Conservation (phyloP, 2,888 invertebrate species). For the Prostheceraeus crozeri region DNA sequence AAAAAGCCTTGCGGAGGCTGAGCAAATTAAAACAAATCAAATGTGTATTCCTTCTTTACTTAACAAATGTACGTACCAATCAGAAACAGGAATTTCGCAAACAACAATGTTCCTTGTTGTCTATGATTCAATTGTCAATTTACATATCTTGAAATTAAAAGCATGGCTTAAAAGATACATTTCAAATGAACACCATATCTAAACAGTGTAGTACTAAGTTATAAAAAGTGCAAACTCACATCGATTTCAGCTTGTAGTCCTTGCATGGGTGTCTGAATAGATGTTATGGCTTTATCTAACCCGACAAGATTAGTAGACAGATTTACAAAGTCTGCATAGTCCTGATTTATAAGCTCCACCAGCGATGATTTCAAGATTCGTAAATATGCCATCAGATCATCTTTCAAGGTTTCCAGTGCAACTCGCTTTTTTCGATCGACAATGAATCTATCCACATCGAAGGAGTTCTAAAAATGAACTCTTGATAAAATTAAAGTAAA, state of each 20-base stretch:
- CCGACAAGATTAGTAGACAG: conserved; percentile 87
- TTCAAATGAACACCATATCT: too few species aligned
- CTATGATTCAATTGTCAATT: too few species aligned
- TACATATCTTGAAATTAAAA: too few species aligned
- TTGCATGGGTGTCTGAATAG: conserved; percentile 71
- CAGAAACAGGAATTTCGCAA: too few species aligned
- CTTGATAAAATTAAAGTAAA: neutral
- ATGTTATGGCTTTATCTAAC: conserved; percentile 74
- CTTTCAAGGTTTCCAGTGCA: conserved; percentile 73
- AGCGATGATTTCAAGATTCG: conserved; percentile 83
- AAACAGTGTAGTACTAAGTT: too few species aligned
- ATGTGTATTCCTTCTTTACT: too few species aligned
- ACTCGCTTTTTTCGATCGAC: conserved; percentile 66
- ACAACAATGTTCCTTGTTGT: too few species aligned
- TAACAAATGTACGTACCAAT: too few species aligned
- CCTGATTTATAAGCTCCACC: conserved; percentile 93
- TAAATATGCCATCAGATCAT: conserved; percentile 79
- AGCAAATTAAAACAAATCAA: too few species aligned
- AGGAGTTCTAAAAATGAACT: conserved; percentile 55
- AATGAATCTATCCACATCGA: conserved; percentile 85
- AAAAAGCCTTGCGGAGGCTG: too few species aligned
- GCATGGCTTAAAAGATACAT: too few species aligned
- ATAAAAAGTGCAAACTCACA: conserved; percentile 58
- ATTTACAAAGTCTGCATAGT: conserved; percentile 94
- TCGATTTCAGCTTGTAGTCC: conserved; percentile 74